Percentiles rank a stretch among this genome's conserved stretches.
These are phyloP conservation scores for Mylabris sibirica DNA, from an alignment of 2,888 invertebrate genomes.

Conservation along the genomic window DNA sequence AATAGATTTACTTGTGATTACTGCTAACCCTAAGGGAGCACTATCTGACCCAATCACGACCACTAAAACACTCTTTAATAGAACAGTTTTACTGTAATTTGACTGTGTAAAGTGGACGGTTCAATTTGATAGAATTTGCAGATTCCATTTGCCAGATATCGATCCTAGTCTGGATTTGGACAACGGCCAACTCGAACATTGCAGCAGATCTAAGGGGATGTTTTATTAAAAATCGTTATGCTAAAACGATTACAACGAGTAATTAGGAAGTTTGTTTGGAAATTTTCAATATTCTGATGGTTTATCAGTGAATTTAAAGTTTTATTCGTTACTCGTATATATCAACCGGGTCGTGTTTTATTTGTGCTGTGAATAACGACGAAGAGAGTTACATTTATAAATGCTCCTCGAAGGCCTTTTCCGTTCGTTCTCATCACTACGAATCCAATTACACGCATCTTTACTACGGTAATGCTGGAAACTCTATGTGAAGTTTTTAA, in stretches of 20 bases:
- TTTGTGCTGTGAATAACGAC: too few relatives aligned
- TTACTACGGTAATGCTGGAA: slow-evolving; percentile 28
- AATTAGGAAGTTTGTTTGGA: not conserved
- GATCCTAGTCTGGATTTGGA: too few relatives aligned
- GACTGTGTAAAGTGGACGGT: not conserved
- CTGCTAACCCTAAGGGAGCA: not conserved
- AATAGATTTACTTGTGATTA: not conserved
- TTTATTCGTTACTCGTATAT: too few relatives aligned
- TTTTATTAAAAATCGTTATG: not conserved
- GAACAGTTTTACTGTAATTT: not conserved
- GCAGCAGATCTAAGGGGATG: too few relatives aligned
- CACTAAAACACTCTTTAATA: not conserved
- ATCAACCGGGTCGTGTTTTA: not conserved
- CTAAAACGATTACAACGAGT: not conserved
- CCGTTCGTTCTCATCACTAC: slow-evolving; percentile 23
- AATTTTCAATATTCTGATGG: not conserved
- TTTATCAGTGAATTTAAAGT: not conserved
- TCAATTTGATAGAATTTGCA: not conserved
- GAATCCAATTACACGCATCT: slow-evolving; percentile 40
- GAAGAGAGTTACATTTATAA: slow-evolving; percentile 25
- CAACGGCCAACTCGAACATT: too few relatives aligned
- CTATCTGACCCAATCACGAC: slow-evolving; percentile 8
- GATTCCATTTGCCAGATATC: not conserved
- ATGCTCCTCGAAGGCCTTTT: slow-evolving; percentile 28
- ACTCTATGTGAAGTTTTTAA: slow-evolving; percentile 37